Evolutionary conservation across 2,888 invertebrate genomes (phyloP), one percentile per base, ranked within the genome.

Genomic region (Mesorhabditis spiculigera): DNA sequence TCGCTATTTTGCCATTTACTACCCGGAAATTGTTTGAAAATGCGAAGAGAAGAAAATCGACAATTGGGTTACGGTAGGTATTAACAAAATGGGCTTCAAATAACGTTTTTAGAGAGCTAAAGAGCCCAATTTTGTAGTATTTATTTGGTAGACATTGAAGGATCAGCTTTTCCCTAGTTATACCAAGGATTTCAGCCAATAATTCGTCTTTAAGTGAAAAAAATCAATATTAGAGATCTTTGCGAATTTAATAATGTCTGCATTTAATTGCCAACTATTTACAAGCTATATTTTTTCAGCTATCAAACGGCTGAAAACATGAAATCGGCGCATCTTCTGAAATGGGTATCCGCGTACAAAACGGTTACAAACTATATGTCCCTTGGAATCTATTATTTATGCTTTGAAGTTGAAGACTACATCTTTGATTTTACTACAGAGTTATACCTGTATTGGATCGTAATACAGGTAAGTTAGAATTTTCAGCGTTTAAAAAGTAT

Each of bases 261-360:
- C 28, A 28, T 28, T 28, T 28, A 28, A 28, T 28, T 28, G 28
- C 28, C 1, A 3, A 28, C 28, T 28, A 28, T 28, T 28, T 28
- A 28, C 28, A 28, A 3, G 28, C 28, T 28, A 28, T 28, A 28
- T 28, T 13, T 50, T 50, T 50, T n/a, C 3, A 50, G 58, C 8
- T 50, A 50, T 50, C 58, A 50, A 50, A 50, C 58, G n/a, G 58
- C 58, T 13, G 58, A 50, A 50, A 50, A 50, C n/a, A 10, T 50
- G 8, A 10, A n/a, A 10, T 50, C 58, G n/a, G 58, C 58, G 1
- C 58, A 50, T 3, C 58, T 50, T n/a, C 58, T 50, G 1, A 50
- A 50, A 50, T 50, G n/a, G 10, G n/a, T 50, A 13, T 50, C 58
- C 3, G 58, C 58, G 1, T 50, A n/a, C 10, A 50, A 50, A 50